Conservation (phyloP, 1,140 invertebrate genomes). For the Drosophila punjabiensis region DNA sequence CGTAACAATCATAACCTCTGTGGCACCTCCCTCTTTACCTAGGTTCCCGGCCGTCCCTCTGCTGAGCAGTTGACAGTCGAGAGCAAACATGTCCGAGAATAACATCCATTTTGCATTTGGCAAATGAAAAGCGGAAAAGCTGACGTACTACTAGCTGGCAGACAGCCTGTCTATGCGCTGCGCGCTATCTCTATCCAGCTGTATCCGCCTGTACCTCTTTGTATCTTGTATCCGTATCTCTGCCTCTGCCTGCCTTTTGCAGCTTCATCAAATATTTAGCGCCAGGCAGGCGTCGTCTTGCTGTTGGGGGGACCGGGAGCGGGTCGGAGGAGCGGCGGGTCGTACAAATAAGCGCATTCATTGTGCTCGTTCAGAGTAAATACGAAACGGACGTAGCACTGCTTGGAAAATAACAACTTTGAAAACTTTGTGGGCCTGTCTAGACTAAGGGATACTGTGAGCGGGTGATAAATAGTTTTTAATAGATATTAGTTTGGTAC, state of each 20-base stretch:
- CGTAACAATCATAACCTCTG: slow-evolving; percentile 22
- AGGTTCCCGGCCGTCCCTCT: not conserved
- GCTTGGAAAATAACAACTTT: slow-evolving; percentile 62
- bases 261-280: slow-evolving; percentile 83
- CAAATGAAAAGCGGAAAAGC: slow-evolving; percentile 73
- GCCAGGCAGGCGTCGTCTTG: slow-evolving; percentile 58
- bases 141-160: slow-evolving; percentile 39
- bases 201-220: slow-evolving; percentile 24
- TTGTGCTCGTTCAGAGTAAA: slow-evolving; percentile 80
- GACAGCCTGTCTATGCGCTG: slow-evolving; percentile 48
- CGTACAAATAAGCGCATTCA: slow-evolving; percentile 62
- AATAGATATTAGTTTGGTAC: too few relatives aligned
- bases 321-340: not conserved
- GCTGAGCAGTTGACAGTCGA: slow-evolving; percentile 34
- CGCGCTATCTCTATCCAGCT: slow-evolving; percentile 25
- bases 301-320: slow-evolving; percentile 1
- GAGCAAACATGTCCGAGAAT: slow-evolving; percentile 43
- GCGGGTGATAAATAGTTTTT: not conserved
- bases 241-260: slow-evolving; percentile 40
- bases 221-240: slow-evolving; percentile 39
- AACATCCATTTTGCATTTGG: slow-evolving; percentile 66
- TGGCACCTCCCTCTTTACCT: not conserved
- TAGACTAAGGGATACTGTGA: slow-evolving; percentile 34
- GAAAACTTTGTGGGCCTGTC: not conserved
- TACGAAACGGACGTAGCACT: slow-evolving; percentile 74